These are phyloP conservation scores for Leptinotarsa lineolata DNA, from an alignment of 1,140 invertebrate species.

Conservation along the genomic window DNA sequence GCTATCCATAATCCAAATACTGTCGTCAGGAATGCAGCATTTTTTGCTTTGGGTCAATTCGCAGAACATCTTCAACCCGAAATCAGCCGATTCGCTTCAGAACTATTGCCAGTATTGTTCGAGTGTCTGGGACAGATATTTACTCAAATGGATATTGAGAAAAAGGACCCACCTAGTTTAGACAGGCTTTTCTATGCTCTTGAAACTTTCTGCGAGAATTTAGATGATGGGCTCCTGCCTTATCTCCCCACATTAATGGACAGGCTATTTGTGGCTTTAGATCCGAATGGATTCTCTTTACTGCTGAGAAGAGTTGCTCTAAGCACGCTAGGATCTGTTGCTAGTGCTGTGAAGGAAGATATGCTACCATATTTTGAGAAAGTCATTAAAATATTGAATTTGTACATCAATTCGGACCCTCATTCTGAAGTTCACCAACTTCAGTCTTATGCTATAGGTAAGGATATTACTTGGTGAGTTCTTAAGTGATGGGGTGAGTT, in stretches of 20 bases:
- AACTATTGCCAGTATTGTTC: conserved; percentile 68
- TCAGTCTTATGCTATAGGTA: conserved; percentile 72
- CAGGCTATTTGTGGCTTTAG: conserved; percentile 66
- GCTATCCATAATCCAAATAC: conserved; percentile 69
- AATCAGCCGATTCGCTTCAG: conserved; percentile 72
- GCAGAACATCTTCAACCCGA: conserved; percentile 78
- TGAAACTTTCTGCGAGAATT: conserved; percentile 80
- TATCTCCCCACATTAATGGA: conserved; percentile 77
- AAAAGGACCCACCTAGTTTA: conserved; percentile 65
- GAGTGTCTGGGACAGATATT: conserved; percentile 69
- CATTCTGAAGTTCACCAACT: conserved; percentile 56
- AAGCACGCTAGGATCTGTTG: conserved; percentile 70
- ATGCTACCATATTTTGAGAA: conserved; percentile 75
- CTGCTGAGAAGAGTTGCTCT: conserved; percentile 70
- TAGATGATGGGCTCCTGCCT: conserved; percentile 71
- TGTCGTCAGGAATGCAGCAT: conserved; percentile 72
- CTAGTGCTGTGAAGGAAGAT: conserved; percentile 71
- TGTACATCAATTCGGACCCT: conserved; percentile 58
- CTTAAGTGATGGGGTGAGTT: too few relatives aligned
- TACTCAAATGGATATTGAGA: conserved; percentile 59
- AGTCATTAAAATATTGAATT: conserved; percentile 69
- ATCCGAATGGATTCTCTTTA: conserved; percentile 59
- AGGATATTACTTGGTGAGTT: conserved; percentile 33
- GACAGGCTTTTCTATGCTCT: conserved; percentile 81
- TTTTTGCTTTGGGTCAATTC: conserved; percentile 83